A percentile compares a stretch with the other conserved stretches of the same genome.
These are phyloP conservation scores for Rattus rattus DNA, from an alignment of 2,113 vertebrate species.

Conservation along the genomic window DNA sequence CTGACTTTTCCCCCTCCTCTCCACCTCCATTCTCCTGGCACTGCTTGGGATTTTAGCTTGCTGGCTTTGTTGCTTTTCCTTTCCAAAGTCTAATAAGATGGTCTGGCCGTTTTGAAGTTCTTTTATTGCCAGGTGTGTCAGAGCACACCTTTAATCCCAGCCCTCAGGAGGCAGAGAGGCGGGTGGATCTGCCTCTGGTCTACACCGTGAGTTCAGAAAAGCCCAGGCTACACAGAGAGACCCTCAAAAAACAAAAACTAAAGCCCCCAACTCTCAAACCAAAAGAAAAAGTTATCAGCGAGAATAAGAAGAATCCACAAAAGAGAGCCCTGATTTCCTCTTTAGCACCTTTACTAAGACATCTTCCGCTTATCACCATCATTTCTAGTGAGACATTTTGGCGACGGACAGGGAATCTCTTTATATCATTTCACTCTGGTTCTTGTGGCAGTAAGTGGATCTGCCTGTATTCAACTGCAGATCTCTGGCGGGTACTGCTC, in stretches of 20 bases:
- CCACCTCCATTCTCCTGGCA: background rate
- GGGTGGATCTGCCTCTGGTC: background rate
- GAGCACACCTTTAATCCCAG: background rate
- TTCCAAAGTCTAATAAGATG: background rate
- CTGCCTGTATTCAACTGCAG: background rate
- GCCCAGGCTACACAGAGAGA: background rate
- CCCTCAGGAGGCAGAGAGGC: background rate
- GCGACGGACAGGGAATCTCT: background rate
- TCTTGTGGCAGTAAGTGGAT: background rate
- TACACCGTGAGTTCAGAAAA: background rate
- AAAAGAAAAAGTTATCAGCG: background rate
- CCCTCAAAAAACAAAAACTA: background rate
- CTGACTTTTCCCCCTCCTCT: background rate
- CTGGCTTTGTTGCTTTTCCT: background rate
- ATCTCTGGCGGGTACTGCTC: background rate
- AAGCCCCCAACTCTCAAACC: background rate
- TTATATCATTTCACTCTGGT: background rate
- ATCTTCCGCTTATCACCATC: background rate
- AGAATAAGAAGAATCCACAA: background rate
- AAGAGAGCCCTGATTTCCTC: background rate
- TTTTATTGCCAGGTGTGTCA: background rate
- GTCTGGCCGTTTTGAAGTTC: background rate
- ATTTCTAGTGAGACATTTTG: background rate
- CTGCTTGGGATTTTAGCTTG: background rate
- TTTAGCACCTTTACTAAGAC: background rate